A percentile compares a stretch with the other conserved stretches of the same genome.
These are phyloP conservation scores for Botia almorhae DNA, from an alignment of 2,797 vertebrate genomes.

Conservation along the genomic window DNA sequence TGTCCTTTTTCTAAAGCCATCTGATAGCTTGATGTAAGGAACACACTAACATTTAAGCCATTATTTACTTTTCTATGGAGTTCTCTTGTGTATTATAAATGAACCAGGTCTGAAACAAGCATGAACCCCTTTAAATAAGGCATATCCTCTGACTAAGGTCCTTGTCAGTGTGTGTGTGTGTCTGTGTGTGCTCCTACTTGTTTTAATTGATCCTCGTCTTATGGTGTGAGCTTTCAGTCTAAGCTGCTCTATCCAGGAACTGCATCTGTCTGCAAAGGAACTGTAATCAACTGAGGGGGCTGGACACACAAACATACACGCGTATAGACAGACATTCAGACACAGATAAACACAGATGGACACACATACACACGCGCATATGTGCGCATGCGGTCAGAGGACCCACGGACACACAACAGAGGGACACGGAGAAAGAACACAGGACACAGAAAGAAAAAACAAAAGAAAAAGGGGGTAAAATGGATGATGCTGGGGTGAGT, in stretches of 20 bases:
- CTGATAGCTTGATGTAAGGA: not conserved
- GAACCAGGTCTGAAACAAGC: not conserved
- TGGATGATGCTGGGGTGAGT: conserved; percentile 87
- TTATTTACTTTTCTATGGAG: not conserved
- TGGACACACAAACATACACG: conserved; percentile 75
- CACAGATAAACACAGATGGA: conserved; percentile 19
- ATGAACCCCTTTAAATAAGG: not conserved
- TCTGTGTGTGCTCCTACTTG: conserved; percentile 97
- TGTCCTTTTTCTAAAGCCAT: not conserved
- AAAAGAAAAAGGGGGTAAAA: conserved; percentile 84
- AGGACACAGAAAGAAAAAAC: conserved; percentile 57
- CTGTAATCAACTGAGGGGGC: conserved; percentile 99
- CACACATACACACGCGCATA: conserved; percentile 23
- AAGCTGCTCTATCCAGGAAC: conserved; percentile 99
- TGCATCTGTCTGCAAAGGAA: conserved; percentile 99
- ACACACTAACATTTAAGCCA: too few species aligned
- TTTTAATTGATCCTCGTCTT: conserved; percentile 99
- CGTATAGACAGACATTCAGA: conserved; percentile 19
- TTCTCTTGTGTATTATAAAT: not conserved
- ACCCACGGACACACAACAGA: conserved; percentile 49
- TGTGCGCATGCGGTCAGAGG: conserved; percentile 39
- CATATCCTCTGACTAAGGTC: conserved; percentile 15
- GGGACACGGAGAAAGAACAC: conserved; percentile 60
- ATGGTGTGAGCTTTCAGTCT: conserved; percentile 99
- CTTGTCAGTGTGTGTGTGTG: conserved; percentile 74